A percentile compares a stretch with the other conserved stretches of the same genome.
Evolutionary conservation across 2,888 invertebrate species (phyloP).

Genomic region (Chelonus formosanus): DNA sequence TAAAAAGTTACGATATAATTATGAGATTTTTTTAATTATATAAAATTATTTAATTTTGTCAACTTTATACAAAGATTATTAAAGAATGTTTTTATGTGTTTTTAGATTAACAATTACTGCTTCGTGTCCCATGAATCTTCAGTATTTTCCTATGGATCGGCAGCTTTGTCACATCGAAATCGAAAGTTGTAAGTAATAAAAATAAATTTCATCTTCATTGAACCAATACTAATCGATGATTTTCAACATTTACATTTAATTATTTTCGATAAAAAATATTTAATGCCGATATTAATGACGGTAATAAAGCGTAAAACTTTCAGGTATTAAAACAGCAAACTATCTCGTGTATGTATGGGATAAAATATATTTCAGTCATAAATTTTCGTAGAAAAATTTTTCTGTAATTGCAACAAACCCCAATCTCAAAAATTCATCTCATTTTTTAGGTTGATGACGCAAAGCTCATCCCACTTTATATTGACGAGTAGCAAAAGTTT

Average conservation of each 20-base stretch:
- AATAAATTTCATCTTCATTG: constrained; percentile 8
- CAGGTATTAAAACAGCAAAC: too few species aligned
- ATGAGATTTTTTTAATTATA: too few species aligned
- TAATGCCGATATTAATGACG: too few species aligned
- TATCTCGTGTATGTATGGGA: too few species aligned
- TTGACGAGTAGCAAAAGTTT: constrained; percentile 45
- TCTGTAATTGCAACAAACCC: constrained; percentile 19
- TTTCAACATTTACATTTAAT: too few species aligned
- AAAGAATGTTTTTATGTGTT: constrained; percentile 46
- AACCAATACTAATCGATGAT: background rate
- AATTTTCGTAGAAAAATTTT: constrained; percentile 14
- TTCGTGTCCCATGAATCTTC: constrained; percentile 95
- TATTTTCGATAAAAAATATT: background rate
- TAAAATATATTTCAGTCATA: constrained; percentile 1
- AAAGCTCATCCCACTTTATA: constrained; percentile 44
- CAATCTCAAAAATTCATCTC: constrained; percentile 37
- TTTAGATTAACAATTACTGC: constrained; percentile 92
- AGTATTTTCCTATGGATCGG: constrained; percentile 96
- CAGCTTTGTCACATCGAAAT: constrained; percentile 95
- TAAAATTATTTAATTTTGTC: too few species aligned
- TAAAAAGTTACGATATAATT: too few species aligned
- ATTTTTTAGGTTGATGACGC: constrained; percentile 54
- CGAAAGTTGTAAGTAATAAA: constrained; percentile 93
- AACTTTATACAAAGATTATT: too few species aligned
- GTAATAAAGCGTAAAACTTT: background rate